phyloP scores from a whole-genome alignment of 2,113 vertebrate species.

The Gracilinanus agilis region DNA sequence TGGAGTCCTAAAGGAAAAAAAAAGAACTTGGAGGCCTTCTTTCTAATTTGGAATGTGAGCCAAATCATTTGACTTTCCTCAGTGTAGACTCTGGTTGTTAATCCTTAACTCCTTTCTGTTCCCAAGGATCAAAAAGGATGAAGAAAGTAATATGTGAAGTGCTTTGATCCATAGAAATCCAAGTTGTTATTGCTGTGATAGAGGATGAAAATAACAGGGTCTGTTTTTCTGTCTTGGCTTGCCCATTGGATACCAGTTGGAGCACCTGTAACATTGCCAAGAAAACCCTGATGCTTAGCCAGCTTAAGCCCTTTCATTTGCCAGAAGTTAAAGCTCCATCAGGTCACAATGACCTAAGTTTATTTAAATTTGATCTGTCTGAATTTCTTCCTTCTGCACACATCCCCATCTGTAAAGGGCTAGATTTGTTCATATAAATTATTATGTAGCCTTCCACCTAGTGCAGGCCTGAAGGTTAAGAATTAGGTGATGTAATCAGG shows the following conservation, averaged over 20 bases:
- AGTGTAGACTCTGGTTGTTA: not conserved
- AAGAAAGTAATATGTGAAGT: not conserved
- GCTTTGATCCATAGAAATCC: not conserved
- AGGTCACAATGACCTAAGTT: slow-evolving; percentile 8
- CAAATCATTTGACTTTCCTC: not conserved
- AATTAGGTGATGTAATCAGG: slow-evolving; percentile 9
- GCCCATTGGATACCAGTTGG: not conserved
- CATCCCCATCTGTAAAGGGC: not conserved
- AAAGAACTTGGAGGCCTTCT: not conserved
- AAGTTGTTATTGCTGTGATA: not conserved
- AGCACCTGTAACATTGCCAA: not conserved
- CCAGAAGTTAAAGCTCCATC: not conserved
- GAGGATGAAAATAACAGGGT: slow-evolving; percentile 7
- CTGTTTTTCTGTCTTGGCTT: not conserved
- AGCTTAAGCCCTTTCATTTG: not conserved
- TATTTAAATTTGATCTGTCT: slow-evolving; percentile 28
- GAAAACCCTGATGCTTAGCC: not conserved
- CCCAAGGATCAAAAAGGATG: not conserved
- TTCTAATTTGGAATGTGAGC: not conserved
- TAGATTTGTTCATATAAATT: not conserved
- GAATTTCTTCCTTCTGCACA: not conserved
- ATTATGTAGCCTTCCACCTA: not conserved
- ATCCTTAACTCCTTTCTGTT: slow-evolving; percentile 6
- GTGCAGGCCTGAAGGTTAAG: slow-evolving; percentile 21
- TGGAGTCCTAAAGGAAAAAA: no score